Percentiles rank a stretch among this genome's conserved stretches.
Conservation (phyloP, 2,888 invertebrate genomes). For the Philonicus albiceps region DNA sequence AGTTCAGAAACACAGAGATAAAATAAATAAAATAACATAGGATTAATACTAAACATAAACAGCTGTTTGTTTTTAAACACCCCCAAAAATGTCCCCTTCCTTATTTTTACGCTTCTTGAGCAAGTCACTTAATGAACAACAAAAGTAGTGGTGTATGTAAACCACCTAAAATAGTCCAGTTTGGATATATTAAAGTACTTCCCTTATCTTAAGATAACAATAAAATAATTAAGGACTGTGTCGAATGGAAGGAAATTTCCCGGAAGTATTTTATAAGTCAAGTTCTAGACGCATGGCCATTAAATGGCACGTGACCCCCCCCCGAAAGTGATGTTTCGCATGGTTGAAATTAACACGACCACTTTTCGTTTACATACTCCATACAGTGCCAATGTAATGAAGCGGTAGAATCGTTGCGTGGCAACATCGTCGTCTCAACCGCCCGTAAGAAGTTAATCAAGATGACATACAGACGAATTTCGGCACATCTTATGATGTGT, state of each 20-base stretch:
- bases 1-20: no score
- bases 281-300: neutral
- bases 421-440: neutral
- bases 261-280: neutral
- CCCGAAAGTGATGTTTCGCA: neutral
- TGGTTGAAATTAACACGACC: neutral
- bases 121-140: neutral
- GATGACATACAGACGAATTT: neutral
- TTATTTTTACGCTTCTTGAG: neutral
- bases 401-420: neutral
- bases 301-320: neutral
- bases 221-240: neutral
- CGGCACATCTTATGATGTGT: neutral
- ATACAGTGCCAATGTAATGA: neutral
- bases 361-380: neutral
- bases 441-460: neutral
- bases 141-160: neutral
- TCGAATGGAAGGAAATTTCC: neutral
- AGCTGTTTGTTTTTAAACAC: no score
- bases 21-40: no score
- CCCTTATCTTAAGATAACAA: neutral
- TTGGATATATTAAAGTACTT: neutral
- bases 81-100: neutral
- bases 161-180: neutral
- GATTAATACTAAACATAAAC: no score